These are phyloP conservation scores for Mayetiola destructor DNA, from an alignment of 2,888 invertebrate species.

Conservation along the genomic window DNA sequence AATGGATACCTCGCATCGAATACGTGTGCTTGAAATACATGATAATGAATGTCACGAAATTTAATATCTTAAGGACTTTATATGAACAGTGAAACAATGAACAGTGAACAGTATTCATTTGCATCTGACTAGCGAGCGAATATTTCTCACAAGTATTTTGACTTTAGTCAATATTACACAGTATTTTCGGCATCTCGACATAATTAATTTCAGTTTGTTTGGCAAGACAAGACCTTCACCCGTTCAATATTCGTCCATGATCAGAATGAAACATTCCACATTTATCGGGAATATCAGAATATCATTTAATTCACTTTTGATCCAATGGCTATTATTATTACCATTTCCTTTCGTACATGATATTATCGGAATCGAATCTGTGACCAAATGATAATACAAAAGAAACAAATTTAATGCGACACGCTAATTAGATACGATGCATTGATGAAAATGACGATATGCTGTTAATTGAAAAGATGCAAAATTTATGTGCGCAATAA, in stretches of 20 bases:
- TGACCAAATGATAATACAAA: not conserved
- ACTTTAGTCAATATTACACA: no score
- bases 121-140: not conserved
- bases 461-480: slow-evolving; percentile 2
- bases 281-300: not conserved
- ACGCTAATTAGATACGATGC: not conserved
- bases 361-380: no score
- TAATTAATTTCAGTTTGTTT: not conserved
- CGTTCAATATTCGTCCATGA: slow-evolving; percentile 8
- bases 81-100: not conserved
- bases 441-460: not conserved
- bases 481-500: slow-evolving; percentile 4
- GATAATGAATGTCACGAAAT: slow-evolving; percentile 12
- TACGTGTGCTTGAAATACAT: not conserved
- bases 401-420: no score
- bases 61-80: slow-evolving; percentile 8
- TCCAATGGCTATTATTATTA: no score
- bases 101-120: not conserved
- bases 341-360: no score
- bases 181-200: not conserved
- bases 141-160: not conserved
- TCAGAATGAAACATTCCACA: no score
- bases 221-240: not conserved
- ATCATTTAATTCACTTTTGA: no score
- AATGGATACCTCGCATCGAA: not conserved